Percentiles rank a stretch among this genome's conserved stretches.
phyloP scores from a whole-genome alignment of 2,888 invertebrate genomes.

The Drosophila borborema region DNA sequence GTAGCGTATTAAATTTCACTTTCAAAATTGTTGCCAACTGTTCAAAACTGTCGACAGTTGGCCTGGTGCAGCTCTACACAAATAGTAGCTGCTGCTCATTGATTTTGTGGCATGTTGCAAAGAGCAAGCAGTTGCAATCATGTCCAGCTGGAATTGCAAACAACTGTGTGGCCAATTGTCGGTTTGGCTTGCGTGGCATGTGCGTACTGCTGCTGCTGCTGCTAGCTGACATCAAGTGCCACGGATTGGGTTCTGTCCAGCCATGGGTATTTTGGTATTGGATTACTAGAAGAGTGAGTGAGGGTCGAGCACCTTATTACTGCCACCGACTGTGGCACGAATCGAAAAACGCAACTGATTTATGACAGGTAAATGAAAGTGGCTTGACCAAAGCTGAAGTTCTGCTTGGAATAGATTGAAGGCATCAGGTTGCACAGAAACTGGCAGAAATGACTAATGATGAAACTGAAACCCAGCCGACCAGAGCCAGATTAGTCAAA shows the following conservation, averaged over 20 bases:
- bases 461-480: constrained; percentile 6
- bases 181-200: constrained; percentile 52
- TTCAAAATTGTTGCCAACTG: constrained; percentile 70
- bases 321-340: constrained; percentile 18
- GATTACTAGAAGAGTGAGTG: constrained; percentile 59
- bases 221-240: constrained; percentile 14
- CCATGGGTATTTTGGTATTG: constrained; percentile 31
- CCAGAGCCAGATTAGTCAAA: constrained; percentile 18
- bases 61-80: constrained; percentile 35
- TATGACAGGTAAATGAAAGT: constrained; percentile 50
- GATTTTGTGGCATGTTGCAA: constrained; percentile 74
- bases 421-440: constrained; percentile 42
- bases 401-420: constrained; percentile 2
- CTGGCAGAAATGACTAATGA: constrained; percentile 47
- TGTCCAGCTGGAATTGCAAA: constrained; percentile 42
- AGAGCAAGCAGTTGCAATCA: constrained; percentile 2
- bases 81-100: constrained; percentile 69
- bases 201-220: constrained; percentile 26
- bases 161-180: constrained; percentile 57
- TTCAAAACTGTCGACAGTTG: constrained; percentile 59
- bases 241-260: constrained; percentile 13
- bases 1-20: constrained; percentile 64
- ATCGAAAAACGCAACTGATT: constrained; percentile 49
- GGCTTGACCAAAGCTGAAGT: constrained; percentile 21
- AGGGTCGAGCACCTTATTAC: constrained; percentile 25